Evolutionary conservation across 2,113 vertebrate genomes (phyloP).

Genomic region (Crotalus helleri): DNA sequence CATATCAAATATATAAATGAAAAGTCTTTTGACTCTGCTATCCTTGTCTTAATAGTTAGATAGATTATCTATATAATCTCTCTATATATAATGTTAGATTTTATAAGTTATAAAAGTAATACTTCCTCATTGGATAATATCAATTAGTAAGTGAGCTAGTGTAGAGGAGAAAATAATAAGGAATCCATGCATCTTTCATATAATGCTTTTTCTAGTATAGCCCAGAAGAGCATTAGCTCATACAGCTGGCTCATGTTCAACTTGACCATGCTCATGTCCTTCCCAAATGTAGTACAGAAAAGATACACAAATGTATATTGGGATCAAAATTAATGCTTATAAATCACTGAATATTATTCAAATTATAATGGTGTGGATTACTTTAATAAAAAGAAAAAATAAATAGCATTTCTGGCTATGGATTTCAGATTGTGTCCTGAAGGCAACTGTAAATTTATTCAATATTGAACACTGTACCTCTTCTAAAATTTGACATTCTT

Average conservation of each 20-base stretch:
- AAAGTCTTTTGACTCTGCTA: not conserved
- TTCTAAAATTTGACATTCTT: conserved; percentile 88
- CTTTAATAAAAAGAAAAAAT: not conserved
- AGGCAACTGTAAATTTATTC: not conserved
- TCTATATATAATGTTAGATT: not conserved
- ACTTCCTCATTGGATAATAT: not conserved
- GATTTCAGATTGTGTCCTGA: not conserved
- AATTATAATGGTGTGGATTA: conserved; percentile 34
- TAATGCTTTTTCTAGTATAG: not conserved
- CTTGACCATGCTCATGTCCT: not conserved
- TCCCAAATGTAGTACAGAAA: not conserved
- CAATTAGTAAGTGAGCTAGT: not conserved
- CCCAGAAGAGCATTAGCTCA: not conserved
- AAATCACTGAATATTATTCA: conserved; percentile 42
- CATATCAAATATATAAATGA: not conserved
- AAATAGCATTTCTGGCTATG: not conserved
- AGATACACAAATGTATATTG: conserved; percentile 27
- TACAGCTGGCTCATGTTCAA: not conserved
- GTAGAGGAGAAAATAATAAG: not conserved
- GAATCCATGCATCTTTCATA: not conserved
- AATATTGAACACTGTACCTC: conserved; percentile 76
- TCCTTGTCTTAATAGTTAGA: not conserved
- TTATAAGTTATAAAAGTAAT: not conserved
- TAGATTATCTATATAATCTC: not conserved
- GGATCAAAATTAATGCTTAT: conserved; percentile 27